These are phyloP conservation scores for Drosophila hydei DNA, from an alignment of 1,140 invertebrate species.

Conservation along the genomic window DNA sequence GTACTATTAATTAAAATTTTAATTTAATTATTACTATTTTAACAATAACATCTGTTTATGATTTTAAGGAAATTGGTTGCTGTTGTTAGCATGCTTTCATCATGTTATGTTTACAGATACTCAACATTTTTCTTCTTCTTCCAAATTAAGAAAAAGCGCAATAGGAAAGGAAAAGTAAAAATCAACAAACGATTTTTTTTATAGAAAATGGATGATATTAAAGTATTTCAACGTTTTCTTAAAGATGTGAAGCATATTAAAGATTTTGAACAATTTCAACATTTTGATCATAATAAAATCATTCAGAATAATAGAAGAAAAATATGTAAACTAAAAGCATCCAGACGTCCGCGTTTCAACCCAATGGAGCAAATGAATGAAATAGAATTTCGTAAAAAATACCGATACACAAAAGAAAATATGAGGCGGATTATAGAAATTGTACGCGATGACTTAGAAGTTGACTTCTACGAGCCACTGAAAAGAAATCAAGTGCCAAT, in stretches of 20 bases:
- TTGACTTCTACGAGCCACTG: slow-evolving; percentile 58
- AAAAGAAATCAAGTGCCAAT: slow-evolving; percentile 70
- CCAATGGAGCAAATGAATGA: slow-evolving; percentile 67
- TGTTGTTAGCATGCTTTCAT: not conserved
- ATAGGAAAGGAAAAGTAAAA: not conserved
- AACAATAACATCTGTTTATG: not conserved
- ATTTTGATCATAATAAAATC: not conserved
- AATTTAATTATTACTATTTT: not conserved
- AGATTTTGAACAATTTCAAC: slow-evolving; percentile 37
- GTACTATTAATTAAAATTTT: too few species aligned
- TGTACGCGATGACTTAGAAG: slow-evolving; percentile 71
- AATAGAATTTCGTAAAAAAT: slow-evolving; percentile 64
- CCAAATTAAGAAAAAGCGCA: not conserved
- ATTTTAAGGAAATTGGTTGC: not conserved
- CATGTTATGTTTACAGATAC: slow-evolving; percentile 6
- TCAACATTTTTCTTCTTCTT: slow-evolving; percentile 2
- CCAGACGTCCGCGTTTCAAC: slow-evolving; percentile 52
- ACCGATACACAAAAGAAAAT: slow-evolving; percentile 73
- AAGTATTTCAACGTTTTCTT: slow-evolving; percentile 48
- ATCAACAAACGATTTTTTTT: slow-evolving; percentile 1
- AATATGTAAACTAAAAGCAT: slow-evolving; percentile 21
- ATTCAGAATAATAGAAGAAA: not conserved
- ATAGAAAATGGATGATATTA: slow-evolving; percentile 49
- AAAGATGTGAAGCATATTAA: slow-evolving; percentile 53
- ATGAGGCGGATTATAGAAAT: slow-evolving; percentile 71